phyloP scores from a whole-genome alignment of 1,140 invertebrate genomes.

The Spodoptera frugiperda region DNA sequence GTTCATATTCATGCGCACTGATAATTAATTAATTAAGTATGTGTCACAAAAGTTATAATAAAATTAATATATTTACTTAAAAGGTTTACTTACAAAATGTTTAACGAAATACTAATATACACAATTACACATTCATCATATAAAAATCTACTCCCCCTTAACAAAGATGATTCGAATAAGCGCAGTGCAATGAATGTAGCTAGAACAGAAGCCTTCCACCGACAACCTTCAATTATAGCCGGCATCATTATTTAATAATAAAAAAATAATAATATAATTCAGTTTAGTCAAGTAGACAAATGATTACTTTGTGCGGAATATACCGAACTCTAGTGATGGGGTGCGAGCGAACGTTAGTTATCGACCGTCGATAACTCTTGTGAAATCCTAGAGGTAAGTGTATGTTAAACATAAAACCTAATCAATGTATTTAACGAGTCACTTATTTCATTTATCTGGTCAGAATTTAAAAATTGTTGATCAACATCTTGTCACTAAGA shows the following conservation, averaged over 20 bases:
- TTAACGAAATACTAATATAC: too few species aligned
- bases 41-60: too few species aligned
- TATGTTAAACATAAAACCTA: too few species aligned
- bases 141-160: conserved; percentile 63
- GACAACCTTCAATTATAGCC: conserved; percentile 74
- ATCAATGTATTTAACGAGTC: too few species aligned
- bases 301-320: conserved; percentile 78
- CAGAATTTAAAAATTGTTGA: too few species aligned
- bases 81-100: too few species aligned
- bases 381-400: too few species aligned
- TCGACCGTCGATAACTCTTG: conserved; percentile 32
- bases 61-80: too few species aligned
- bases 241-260: conserved; percentile 78
- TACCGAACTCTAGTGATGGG: conserved; percentile 56
- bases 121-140: neutral
- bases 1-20: too few species aligned
- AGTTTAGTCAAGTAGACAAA: conserved; percentile 86
- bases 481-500: too few species aligned
- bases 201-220: conserved; percentile 75
- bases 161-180: conserved; percentile 74
- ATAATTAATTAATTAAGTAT: too few species aligned
- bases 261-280: conserved; percentile 84
- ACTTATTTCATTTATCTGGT: too few species aligned
- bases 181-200: conserved; percentile 60
- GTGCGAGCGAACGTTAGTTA: neutral